Evolutionary conservation across 64 coral and sea anemone genomes (phyloP), one percentile per base, ranked within the genome.

Genomic region (Actinia equina): DNA sequence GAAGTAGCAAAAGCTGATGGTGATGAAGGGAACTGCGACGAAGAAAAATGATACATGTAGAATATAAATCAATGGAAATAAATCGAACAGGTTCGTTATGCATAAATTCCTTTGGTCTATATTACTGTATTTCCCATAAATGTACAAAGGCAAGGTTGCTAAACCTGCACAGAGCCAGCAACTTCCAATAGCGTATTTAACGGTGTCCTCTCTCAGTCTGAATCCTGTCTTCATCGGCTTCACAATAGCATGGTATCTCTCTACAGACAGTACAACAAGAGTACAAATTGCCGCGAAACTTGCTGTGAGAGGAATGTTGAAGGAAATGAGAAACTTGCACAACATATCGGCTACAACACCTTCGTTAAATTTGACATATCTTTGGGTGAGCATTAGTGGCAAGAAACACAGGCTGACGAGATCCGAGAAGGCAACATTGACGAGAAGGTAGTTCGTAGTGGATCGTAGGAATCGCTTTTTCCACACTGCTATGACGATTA

Each of bases 401-500:
- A 51, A 74, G 58, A 59, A 87, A 19, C 74, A 52, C 0, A 77
- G 43, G 37, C n/a, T 87, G 37, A 46, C 17, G 64, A 77, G 74
- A 87, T 87, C 67, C 41, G 63, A 59, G 22, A 87, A 43, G 20
- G 86, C 86, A n/a, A 87, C 13, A 25, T 87, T 87, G 27, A 87
- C 86, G 2, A 87, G 86, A n/a, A 77, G 86, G 67, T 69, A 71
- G 52, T 87, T 87, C 51, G 86, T 87, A 17, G 86, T 87, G 7
- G 62, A 65, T 65, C 41, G 65, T 46, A 87, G 43, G 14, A 67
- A 70, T 44, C 67, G 42, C 13, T 59, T 74, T 77, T 54, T 87
- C 22, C 86, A 52, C 9, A 87, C 86, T 26, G 67, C 69, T 13
- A 46, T 52, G 42, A 77, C 67, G 11, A 87, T 61, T 8, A 62